Evolutionary conservation across 2,797 vertebrate species (phyloP).

Genomic region (Chelon auratus): DNA sequence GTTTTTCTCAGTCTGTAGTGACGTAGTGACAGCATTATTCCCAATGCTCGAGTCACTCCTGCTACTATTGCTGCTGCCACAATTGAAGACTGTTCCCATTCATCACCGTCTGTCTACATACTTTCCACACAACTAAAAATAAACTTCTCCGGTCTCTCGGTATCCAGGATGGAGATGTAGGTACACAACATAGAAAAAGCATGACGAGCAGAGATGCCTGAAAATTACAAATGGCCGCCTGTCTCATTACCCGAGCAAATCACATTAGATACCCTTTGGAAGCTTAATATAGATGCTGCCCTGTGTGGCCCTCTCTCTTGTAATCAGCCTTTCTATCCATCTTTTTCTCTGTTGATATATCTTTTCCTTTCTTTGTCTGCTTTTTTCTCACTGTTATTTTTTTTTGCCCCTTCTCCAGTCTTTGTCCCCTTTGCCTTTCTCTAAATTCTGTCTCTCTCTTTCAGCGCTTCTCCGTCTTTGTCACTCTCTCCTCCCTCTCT

Average conservation of each 20-base stretch:
- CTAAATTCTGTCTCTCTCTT: slow-evolving; percentile 30
- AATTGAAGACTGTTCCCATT: slow-evolving; percentile 57
- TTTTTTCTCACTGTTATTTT: slow-evolving; percentile 2
- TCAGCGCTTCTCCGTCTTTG: slow-evolving; percentile 48
- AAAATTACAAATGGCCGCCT: slow-evolving; percentile 70
- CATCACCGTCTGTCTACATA: slow-evolving; percentile 62
- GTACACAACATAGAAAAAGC: slow-evolving; percentile 51
- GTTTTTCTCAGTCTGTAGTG: slow-evolving; percentile 30
- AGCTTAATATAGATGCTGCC: slow-evolving; percentile 48
- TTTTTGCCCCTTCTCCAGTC: slow-evolving; percentile 17
- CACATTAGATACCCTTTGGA: slow-evolving; percentile 63
- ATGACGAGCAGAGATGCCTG: slow-evolving; percentile 39
- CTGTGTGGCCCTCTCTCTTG: slow-evolving; percentile 38
- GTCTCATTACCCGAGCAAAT: slow-evolving; percentile 75
- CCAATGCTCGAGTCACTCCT: slow-evolving; percentile 59
- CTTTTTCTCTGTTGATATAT: slow-evolving; percentile 26
- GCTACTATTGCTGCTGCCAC: slow-evolving; percentile 63
- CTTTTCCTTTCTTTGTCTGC: slow-evolving; percentile 15
- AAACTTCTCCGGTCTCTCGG: slow-evolving; percentile 51
- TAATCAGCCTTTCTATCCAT: slow-evolving; percentile 58
- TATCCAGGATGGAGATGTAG: slow-evolving; percentile 60
- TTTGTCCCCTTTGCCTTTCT: slow-evolving; percentile 50
- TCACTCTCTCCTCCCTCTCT: slow-evolving; percentile 41
- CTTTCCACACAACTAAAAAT: slow-evolving; percentile 70
- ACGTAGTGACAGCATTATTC: slow-evolving; percentile 54